A percentile compares a stretch with the other conserved stretches of the same genome.
phyloP scores from a whole-genome alignment of 1,140 invertebrate species.

The Cyrtorhinus lividipennis region DNA sequence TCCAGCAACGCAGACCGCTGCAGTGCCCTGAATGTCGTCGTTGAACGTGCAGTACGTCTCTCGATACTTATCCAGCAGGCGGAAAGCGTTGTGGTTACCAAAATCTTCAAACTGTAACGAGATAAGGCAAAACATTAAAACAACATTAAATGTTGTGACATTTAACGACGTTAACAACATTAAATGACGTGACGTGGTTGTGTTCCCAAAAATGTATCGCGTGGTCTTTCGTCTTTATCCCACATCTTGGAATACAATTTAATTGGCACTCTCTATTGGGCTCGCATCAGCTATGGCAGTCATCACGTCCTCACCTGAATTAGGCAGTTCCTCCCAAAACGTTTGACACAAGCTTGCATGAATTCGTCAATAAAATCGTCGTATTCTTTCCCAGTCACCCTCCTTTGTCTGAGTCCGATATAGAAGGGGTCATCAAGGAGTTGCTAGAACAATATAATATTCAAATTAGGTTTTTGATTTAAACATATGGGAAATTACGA shows the following conservation, averaged over 20 bases:
- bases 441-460: conserved; percentile 37
- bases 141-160: too few relatives aligned
- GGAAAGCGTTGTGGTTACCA: conserved; percentile 78
- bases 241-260: too few relatives aligned
- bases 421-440: conserved; percentile 81
- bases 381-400: conserved; percentile 67
- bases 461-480: too few relatives aligned
- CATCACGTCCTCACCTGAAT: conserved; percentile 36
- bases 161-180: too few relatives aligned
- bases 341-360: conserved; percentile 74
- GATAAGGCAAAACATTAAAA: too few relatives aligned
- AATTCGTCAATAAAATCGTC: conserved; percentile 95
- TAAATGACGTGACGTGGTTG: too few relatives aligned
- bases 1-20: conserved; percentile 79
- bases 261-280: too few relatives aligned
- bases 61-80: conserved; percentile 70
- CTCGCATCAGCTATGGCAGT: too few relatives aligned
- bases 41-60: conserved; percentile 84
- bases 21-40: conserved; percentile 90
- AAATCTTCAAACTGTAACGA: conserved; percentile 89
- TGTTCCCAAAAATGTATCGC: too few relatives aligned
- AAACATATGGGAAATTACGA: too few relatives aligned
- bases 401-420: conserved; percentile 71
- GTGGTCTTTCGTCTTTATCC: too few relatives aligned
- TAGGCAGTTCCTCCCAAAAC: conserved; percentile 66